Base-by-base conservation (phyloP, 2,797 vertebrate genomes). In the Cheirogaleus major region DNA sequence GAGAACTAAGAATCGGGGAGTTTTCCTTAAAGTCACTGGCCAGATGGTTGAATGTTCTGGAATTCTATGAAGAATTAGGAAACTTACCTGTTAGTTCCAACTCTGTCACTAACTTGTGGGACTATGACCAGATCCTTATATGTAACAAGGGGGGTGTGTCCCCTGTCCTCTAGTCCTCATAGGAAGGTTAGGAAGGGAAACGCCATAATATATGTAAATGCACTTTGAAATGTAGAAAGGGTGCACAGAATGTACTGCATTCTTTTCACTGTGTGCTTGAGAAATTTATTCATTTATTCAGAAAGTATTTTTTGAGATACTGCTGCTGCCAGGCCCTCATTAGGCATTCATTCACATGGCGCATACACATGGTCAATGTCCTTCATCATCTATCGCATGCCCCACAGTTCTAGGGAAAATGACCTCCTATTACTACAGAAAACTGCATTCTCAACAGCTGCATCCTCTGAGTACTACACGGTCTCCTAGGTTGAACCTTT, bases 271-370 rank as follows among this genome's bases (percentile, higher is more conserved):
- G 72, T 0, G 8, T 96, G 96, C 76, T 80, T 88, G 73, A 84
- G 79, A 96, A 95, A 96, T 90, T 61, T 95, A 97, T 94, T 97
- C 91, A 97, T 97, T 84, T 97, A 96, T 97, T 97, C 97, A 85
- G 76, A 27, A 78, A 96, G 70, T n/a, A n/a, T 88, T 86, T 96
- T 95, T 61, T 96, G 91, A 95, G 80, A 55, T 57, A 27, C 45
- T 87, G 93, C 79, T 67, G n/a, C 89, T 25, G 38, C 91, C 55
- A 95, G 76, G 30, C 30, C 80, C 45, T 93, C 7, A 3, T 93
- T 92, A 95, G 59, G 84, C 45, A 89, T 86, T 76, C 83, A n/a
- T 73, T 95, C 91, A 92, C 79, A 17, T 73, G 89, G 79, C 30
- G 41, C 13, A 14, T 59, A 27, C 75, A 83, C 93, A 35, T 72